These are phyloP conservation scores for Glossophaga mutica DNA, from an alignment of 2,797 vertebrate species.

Conservation along the genomic window DNA sequence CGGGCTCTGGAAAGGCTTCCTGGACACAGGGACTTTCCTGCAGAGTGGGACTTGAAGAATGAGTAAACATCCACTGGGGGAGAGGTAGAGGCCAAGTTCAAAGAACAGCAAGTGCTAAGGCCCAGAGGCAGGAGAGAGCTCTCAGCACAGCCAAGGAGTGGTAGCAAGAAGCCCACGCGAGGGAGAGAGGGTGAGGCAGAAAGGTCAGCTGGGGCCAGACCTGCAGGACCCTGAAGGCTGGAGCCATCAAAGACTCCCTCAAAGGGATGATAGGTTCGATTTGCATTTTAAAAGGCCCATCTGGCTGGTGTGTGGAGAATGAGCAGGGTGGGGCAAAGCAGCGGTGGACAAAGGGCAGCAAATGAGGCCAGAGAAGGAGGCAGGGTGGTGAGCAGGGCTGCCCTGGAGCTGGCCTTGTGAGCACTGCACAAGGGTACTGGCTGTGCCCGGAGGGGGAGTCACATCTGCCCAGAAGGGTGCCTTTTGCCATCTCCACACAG, in stretches of 20 bases:
- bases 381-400: too few relatives aligned
- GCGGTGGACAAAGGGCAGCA: neutral
- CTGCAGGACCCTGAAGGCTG: neutral
- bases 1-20: neutral
- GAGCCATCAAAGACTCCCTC: neutral
- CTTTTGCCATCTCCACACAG: neutral
- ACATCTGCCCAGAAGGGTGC: neutral
- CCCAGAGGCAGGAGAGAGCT: neutral
- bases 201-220: neutral
- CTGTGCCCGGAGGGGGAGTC: neutral
- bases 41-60: neutral
- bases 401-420: neutral
- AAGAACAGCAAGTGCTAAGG: constrained; percentile 18
- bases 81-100: neutral
- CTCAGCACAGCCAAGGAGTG: neutral
- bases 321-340: neutral
- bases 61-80: neutral
- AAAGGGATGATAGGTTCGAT: neutral
- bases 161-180: neutral
- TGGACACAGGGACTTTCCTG: neutral
- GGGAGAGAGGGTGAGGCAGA: neutral
- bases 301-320: neutral
- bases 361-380: neutral
- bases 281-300: neutral
- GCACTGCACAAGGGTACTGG: too few relatives aligned